Conservation (phyloP, 1,140 invertebrate species). For the Acyrthosiphon pisum region DNA sequence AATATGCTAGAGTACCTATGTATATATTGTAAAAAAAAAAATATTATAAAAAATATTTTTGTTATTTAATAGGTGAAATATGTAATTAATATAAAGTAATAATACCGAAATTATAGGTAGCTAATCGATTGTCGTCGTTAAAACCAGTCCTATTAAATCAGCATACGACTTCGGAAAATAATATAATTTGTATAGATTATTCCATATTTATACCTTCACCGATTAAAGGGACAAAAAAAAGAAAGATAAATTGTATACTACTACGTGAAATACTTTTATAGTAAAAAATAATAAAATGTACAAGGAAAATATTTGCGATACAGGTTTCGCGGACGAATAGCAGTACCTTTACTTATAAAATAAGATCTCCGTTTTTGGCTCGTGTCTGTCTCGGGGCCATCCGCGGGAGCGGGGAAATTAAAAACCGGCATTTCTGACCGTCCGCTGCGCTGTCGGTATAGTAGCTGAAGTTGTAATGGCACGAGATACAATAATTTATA, state of each 20-base stretch:
- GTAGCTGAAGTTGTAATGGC: not conserved
- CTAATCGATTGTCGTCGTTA: not conserved
- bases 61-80: no score
- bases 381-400: not conserved
- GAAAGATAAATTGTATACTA: not conserved
- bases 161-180: not conserved
- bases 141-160: not conserved
- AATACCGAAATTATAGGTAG: not conserved
- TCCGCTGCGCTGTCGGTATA: not conserved
- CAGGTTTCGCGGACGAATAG: not conserved
- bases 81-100: no score
- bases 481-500: not conserved
- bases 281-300: not conserved
- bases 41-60: no score
- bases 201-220: not conserved
- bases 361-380: not conserved
- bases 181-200: not conserved
- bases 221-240: not conserved
- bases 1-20: no score
- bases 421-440: not conserved
- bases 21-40: no score
- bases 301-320: not conserved
- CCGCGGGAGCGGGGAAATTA: not conserved
- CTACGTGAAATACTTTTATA: not conserved
- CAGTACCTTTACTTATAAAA: not conserved